Evolutionary conservation across 1,140 invertebrate species (phyloP), one percentile per base, ranked within the genome.

Genomic region (Nilaparvata lugens): DNA sequence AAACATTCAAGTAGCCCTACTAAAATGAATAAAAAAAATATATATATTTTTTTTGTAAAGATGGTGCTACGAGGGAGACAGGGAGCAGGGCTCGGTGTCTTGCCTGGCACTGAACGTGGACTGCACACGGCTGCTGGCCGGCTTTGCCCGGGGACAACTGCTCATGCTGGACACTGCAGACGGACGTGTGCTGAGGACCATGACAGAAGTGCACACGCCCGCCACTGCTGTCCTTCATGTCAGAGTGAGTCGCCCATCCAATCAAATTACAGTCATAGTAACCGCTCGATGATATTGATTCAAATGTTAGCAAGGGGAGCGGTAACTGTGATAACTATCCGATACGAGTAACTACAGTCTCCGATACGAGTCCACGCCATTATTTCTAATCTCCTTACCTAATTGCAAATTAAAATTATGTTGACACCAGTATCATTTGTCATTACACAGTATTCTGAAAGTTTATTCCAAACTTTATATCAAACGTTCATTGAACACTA

Each of bases 101-200:
- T 82, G 85, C 54, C 38, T 70, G n/a, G 57, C 65, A 53, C 92
- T 96, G 61, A 97, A 95, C 77, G 77, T 85, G 43, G 92, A 96
- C 66, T 88, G 88, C 51, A 89, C 85, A 5, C 79, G 94, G 60
- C 75, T 98, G 31, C 73, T 98, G 5, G 88, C 85, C 66, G 95
- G 93, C 61, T 89, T 83, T 77, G 92, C 93, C 6, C 82, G 91
- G 65, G 95, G 95, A 42, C 83, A 91, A 64, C 85, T 94, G 62
- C 78, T 86, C 45, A 91, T 93, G 82, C 83, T 91, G 66, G 90
- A 93, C 74, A 75, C 78, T 43, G 82, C 78, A 68, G 89, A 88
- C 59, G 89, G 88, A 2, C 83, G 89, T 74, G 79, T 95, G 23
- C 73, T 97, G 2, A 75, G 93, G 60, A 84, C 84, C 25, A 81